Conservation (phyloP, 35 echinoderm and acorn worm genomes). For the Amphiura filiformis region DNA sequence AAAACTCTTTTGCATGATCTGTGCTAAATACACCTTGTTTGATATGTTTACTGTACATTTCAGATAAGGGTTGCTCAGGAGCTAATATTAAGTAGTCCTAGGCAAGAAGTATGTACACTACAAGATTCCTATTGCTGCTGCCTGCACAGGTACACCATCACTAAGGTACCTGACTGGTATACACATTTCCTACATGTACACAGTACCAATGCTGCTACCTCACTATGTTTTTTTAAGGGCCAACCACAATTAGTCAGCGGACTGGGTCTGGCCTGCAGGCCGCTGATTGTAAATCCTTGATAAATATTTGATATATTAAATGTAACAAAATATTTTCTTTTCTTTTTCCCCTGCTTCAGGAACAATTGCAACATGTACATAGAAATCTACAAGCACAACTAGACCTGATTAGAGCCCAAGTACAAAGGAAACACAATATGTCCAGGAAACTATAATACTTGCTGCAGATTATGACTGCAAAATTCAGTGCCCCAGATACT, state of each 20-base stretch:
- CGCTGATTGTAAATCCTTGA: neutral
- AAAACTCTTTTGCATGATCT: too few relatives aligned
- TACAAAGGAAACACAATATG: conserved; percentile 39
- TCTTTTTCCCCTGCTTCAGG: conserved; percentile 22
- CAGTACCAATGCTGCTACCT: neutral
- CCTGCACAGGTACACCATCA: too few relatives aligned
- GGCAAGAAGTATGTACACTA: too few relatives aligned
- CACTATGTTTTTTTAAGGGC: neutral
- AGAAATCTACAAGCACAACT: conserved; percentile 43
- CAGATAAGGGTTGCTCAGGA: too few relatives aligned
- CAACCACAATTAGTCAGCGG: neutral
- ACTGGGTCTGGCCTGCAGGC: too few relatives aligned
- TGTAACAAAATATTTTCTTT: neutral
- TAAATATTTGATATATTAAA: neutral
- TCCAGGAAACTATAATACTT: neutral
- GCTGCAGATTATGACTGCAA: too few relatives aligned
- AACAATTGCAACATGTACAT: conserved; percentile 44
- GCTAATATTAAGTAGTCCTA: too few relatives aligned
- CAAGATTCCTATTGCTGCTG: too few relatives aligned
- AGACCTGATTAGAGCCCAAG: conserved; percentile 47
- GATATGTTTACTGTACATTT: too few relatives aligned
- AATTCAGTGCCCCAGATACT: too few relatives aligned
- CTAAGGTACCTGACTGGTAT: too few relatives aligned
- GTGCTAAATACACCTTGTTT: too few relatives aligned
- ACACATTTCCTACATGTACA: neutral